These are phyloP conservation scores for Ophioninae sp. DNA, from an alignment of 2,888 invertebrate species.

Conservation along the genomic window DNA sequence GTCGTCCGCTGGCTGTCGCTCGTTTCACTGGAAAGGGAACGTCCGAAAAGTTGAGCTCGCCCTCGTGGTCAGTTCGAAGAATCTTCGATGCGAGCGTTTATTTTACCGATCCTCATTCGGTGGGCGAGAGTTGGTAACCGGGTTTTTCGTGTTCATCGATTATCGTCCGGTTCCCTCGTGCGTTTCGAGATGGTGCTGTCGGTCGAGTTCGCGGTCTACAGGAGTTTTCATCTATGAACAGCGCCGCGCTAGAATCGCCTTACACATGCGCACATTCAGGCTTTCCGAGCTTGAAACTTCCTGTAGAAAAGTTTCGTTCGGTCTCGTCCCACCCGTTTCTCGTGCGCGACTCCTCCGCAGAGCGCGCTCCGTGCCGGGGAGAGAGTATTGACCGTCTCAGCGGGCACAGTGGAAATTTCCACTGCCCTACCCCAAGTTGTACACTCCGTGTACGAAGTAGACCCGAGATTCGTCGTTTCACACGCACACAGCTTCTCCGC, in stretches of 20 bases:
- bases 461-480: neutral
- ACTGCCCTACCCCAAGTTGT: constrained; percentile 79
- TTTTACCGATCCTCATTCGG: constrained; percentile 70
- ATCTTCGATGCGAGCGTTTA: constrained; percentile 57
- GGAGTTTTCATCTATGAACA: constrained; percentile 21
- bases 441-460: constrained; percentile 60
- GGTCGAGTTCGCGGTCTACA: constrained; percentile 53
- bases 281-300: constrained; percentile 63
- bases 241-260: neutral
- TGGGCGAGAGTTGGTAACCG: constrained; percentile 56
- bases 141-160: constrained; percentile 49
- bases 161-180: constrained; percentile 66
- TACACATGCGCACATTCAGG: constrained; percentile 18
- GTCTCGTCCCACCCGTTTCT: constrained; percentile 25
- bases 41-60: constrained; percentile 35
- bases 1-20: constrained; percentile 52
- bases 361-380: constrained; percentile 50
- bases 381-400: constrained; percentile 80
- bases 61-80: constrained; percentile 3
- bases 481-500: constrained; percentile 3
- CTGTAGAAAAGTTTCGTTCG: constrained; percentile 61
- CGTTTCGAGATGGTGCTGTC: constrained; percentile 75
- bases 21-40: constrained; percentile 25
- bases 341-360: constrained; percentile 5
- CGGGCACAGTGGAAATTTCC: constrained; percentile 80